Conservation (phyloP, 2,888 invertebrate genomes). For the Cataglyphis albicans region DNA sequence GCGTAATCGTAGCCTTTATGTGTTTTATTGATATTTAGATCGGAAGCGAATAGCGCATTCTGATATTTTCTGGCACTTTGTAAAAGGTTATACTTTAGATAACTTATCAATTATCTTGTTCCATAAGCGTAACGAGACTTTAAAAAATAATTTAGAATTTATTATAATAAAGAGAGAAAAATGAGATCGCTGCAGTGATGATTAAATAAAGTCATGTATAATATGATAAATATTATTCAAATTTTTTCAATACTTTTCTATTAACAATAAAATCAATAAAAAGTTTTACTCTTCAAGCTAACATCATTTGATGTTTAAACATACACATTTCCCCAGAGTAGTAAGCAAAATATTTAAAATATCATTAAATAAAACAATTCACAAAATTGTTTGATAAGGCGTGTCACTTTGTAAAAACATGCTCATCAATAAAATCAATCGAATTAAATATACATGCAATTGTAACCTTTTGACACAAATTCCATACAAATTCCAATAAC, state of each 20-base stretch:
- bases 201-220: background rate
- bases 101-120: constrained; percentile 44
- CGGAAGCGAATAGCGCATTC: constrained; percentile 30
- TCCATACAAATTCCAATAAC: background rate
- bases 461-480: constrained; percentile 1
- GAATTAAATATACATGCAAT: background rate
- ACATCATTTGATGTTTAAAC: background rate
- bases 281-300: background rate
- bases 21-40: constrained; percentile 27
- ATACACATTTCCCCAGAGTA: background rate
- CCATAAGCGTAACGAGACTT: background rate
- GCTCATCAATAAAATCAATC: constrained; percentile 9
- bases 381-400: background rate
- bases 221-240: background rate
- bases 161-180: background rate
- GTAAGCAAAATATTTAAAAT: background rate
- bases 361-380: background rate
- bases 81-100: constrained; percentile 27
- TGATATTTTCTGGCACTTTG: background rate
- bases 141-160: background rate
- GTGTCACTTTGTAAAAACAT: background rate
- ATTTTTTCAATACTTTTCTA: background rate
- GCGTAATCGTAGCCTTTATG: constrained; percentile 25
- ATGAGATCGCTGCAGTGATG: background rate
- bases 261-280: background rate